Evolutionary conservation across 2,888 invertebrate species (phyloP), one percentile per base, ranked within the genome.

Genomic region (Strigamia maritima): DNA sequence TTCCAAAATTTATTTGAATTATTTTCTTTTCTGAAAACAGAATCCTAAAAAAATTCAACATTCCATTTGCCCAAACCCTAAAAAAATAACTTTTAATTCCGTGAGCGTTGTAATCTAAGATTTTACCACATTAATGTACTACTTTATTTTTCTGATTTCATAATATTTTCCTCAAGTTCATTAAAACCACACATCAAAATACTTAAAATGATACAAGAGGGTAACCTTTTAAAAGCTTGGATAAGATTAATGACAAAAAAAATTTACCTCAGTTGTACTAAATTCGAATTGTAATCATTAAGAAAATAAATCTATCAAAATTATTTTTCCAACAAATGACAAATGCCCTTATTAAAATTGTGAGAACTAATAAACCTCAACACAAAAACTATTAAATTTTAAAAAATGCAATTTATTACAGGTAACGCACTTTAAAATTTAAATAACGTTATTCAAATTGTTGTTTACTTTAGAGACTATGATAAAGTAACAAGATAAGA

Each of bases 221-320:
- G 44, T 16, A 54, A 54, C 19, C n/a, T n/a, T 35, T 54, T 54
- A 54, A 54, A 54, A 54, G 54, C 54, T 54, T 6, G 54, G 54
- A 54, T 54, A 54, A 54, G 54, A 19, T 54, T 54, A 54, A 54
- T 54, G 54, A 54, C 54, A 19, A n/a, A 54, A 49, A 54, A 54
- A 54, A 16, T 54, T 8, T 16, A 19, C 54, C 6, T 7, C 6
- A 35, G 35, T 35, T 35, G 35, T 35, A 35, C 35, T 35, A 35
- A 35, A 35, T 35, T 35, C 35, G 35, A 35, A 35, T 35, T 6
- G 35, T 35, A n/a, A 35, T 35, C 35, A 35, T 35, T 35, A 35
- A 35, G 35, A 35, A 35, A 35, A 35, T 35, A 35, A 35, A 6
- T 35, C 35, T 35, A n/a, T 31, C 2, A 35, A 35, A 35, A 31